Evolutionary conservation across 30 jellyfish, hydroid and myxozoan species (phyloP), one percentile per base, ranked within the genome.

Genomic region (Aurelia sp.): DNA sequence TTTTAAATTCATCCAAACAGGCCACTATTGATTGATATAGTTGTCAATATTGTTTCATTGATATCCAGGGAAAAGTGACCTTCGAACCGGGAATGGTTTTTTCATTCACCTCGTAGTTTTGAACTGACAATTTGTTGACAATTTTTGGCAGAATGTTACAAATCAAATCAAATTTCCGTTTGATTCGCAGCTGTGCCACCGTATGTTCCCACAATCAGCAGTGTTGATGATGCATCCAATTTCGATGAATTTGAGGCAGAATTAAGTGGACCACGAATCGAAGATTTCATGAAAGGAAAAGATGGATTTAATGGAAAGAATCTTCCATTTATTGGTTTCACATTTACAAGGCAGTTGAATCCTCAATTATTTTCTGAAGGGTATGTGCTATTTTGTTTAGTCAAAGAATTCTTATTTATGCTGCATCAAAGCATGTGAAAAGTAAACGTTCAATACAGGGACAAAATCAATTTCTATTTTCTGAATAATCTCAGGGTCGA

Each of bases 241-340:
- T 96, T 96, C 70, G 99, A 96, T 51, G 99, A 96, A 40, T 91
- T 96, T 68, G 98, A 92, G 67, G 67, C 99, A 9, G 98, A 93
- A 48, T 78, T 84, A 20, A 78, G 96, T 58, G 99, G 98, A 19
- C 98, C 98, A 27, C 65, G 97, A 67, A 85, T 90, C 6, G 99
- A 90, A 80, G 98, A 96, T 64, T 91, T 91, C 87, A 96, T 91
- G 98, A 88, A 89, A 64, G 83, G 74, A 76, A 91, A 79, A 67
- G 94, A 84, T 60, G 98, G 98, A 4, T 96, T 91, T 85, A 68
- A 67, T 60, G 99, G 99, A 48, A 96, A 96, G 69, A 88, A 93
- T 62, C 94, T 96, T 5, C 99, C 99, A 4, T 96, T 96, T 72
- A 90, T 96, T 71, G 99, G 99, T 3, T 96, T 96, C 81, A 92